A percentile compares a stretch with the other conserved stretches of the same genome.
Evolutionary conservation across 2,113 vertebrate genomes (phyloP).

Genomic region (Nicator chloris): DNA sequence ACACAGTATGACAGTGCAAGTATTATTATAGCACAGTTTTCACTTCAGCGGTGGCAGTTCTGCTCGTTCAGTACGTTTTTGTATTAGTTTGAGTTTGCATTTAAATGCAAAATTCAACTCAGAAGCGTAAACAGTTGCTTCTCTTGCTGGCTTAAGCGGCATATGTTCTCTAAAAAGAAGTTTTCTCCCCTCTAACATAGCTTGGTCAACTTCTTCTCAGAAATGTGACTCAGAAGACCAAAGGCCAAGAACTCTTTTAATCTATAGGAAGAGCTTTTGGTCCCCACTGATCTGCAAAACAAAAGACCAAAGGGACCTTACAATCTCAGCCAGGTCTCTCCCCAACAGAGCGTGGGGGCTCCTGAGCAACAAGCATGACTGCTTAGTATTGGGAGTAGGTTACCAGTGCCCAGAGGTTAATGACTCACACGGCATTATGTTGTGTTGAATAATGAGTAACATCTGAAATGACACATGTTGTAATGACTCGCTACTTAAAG

Average conservation of each 20-base stretch:
- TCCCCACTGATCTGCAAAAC: conserved; percentile 9
- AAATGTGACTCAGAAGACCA: neutral
- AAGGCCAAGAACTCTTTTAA: neutral
- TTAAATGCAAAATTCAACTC: neutral
- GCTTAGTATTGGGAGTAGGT: conserved; percentile 51
- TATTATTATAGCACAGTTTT: neutral
- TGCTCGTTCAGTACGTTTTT: neutral
- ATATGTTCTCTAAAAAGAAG: neutral
- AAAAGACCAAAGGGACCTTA: conserved; percentile 32
- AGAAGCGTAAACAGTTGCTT: neutral
- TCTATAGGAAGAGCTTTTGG: neutral
- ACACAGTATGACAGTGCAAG: neutral
- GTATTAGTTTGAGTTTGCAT: neutral
- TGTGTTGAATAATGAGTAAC: conserved; percentile 62
- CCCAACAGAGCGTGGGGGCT: neutral
- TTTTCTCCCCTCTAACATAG: neutral
- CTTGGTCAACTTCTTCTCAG: neutral
- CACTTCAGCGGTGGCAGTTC: neutral
- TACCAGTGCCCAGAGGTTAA: conserved; percentile 65
- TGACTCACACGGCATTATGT: conserved; percentile 47
- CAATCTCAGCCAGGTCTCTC: conserved; percentile 1
- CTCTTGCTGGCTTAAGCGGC: neutral
- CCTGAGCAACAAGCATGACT: conserved; percentile 48
- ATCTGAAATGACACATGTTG: conserved; percentile 63
- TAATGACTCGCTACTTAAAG: conserved; percentile 53